Percentiles rank a stretch among this genome's conserved stretches.
phyloP scores from a whole-genome alignment of 2,797 vertebrate genomes.

The Cynopterus sphinx region DNA sequence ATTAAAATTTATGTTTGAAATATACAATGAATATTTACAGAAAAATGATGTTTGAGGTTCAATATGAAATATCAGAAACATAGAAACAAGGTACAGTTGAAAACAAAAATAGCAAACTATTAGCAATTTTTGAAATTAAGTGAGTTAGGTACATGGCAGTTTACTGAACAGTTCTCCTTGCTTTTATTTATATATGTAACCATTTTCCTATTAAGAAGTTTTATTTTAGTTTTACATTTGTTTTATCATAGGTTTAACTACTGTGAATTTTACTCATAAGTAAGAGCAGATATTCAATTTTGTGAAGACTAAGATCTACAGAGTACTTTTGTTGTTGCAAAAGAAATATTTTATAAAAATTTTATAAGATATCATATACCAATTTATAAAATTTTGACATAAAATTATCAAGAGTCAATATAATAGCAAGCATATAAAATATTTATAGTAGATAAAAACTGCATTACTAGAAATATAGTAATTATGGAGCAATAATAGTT shows the following conservation, averaged over 20 bases:
- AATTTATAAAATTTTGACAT: constrained; percentile 20
- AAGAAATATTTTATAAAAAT: constrained; percentile 4
- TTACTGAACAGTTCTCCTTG: neutral
- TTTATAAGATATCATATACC: neutral
- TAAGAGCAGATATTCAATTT: neutral
- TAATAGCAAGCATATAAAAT: neutral
- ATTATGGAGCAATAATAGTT: neutral
- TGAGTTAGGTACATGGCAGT: neutral
- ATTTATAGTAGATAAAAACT: neutral
- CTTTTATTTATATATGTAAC: neutral
- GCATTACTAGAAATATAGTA: neutral
- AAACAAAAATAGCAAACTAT: neutral
- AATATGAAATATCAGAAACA: neutral
- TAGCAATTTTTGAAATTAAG: neutral
- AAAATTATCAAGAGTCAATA: constrained; percentile 27
- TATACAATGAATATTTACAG: neutral
- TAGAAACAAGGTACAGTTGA: neutral
- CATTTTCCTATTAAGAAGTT: neutral
- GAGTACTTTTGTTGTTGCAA: neutral
- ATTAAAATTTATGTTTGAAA: neutral
- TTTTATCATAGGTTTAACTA: neutral
- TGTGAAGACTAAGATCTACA: constrained; percentile 7
- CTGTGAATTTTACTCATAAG: neutral
- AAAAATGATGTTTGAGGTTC: neutral
- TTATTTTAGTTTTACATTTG: neutral